Evolutionary conservation across 2,113 vertebrate species (phyloP), one percentile per base, ranked within the genome.

Genomic region (Pterocles gutturalis): DNA sequence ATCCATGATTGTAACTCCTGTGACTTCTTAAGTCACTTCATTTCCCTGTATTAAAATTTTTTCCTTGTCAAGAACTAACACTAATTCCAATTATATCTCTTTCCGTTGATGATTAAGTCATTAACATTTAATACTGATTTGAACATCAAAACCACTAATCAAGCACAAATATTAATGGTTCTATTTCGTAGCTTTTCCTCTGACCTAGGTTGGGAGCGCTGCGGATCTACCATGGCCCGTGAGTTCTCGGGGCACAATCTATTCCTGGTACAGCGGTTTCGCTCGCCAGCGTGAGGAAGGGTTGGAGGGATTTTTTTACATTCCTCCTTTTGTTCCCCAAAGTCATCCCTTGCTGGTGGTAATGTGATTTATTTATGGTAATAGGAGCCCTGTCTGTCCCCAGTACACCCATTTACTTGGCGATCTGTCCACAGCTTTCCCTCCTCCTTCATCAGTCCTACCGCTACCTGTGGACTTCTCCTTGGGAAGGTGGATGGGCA

Each of bases 71-170:
- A 95, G 87, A 77, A 73, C 62, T 66, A 91, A 46, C 90, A 64
- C 57, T 95, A 86, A 95, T 95, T 96, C 91, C 90, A 96, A 96
- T 96, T 77, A 90, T 80, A 57, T 93, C 84, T 80, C 90, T 92
- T 97, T 90, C 96, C 90, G 84, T 75, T 94, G 95, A 95, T 95
- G 91, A 96, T 96, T 97, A 93, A 90, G 71, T 95, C 61, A 89
- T 96, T 97, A 96, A 94, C 96, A 96, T 97, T 96, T 96, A 93
- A 70, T 93, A 43, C 66, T 93, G 96, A 96, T 96, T 91, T 93
- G 91, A 95, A 83, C 92, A 95, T 93, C 87, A 86, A 86, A 94
- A 14, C 73, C 71, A 69, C 87, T 96, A 96, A 97, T 96, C 87
- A 96, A 84, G 95, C 75, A 89, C 78, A 87, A 85, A 83, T 92